Base-by-base conservation (phyloP, 2,113 vertebrate genomes). In the Carollia perspicillata region DNA sequence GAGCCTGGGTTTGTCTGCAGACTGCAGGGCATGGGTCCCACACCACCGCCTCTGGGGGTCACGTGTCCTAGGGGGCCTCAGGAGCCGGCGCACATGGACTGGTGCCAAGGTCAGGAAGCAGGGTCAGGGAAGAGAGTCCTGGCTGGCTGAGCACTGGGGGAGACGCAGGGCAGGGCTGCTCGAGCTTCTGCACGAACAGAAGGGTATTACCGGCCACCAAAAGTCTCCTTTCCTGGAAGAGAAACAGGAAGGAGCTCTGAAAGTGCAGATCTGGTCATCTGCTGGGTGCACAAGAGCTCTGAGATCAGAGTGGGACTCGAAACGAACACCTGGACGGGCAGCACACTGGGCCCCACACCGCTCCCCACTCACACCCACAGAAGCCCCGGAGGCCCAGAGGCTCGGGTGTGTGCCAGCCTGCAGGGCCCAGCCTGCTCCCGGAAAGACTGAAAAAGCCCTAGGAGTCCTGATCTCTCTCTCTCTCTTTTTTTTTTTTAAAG, bases 321-420 rank as follows among this genome's bases (percentile, higher is more conserved):
- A 83, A 37, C 23, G 22, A 26, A 79, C 22, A 22, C 47, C 55
- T 6, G 17, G 12, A 9, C 30, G 13, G 2, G 14, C 14, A 35
- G 12, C 11, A 14, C 13, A 14, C 10, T 1, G 55, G 71, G 63
- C 1, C 28, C 30, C 8, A 1, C 12, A 3, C 13, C 5, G 8
- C 44, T 44, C 9, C 16, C 22, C 22, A 17, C 22, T 60, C 17
- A 66, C 11, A 42, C 5, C 77, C 18, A 18, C 16, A 49, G 51
- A 35, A 81, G 44, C 9, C 44, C 30, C 18, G 6, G 1, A n/a
- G 75, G 28, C 44, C 30, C 18, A 5, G 1, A n/a, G 75, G 28
- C n/a, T 66, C 63, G 26, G 6, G 11, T 11, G 2, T 1, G 1
- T 6, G 23, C 22, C 51, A 6, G 49, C 18, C 0, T 4, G 0